phyloP scores from a whole-genome alignment of 2,797 vertebrate species.

The Phalanger gymnotis region DNA sequence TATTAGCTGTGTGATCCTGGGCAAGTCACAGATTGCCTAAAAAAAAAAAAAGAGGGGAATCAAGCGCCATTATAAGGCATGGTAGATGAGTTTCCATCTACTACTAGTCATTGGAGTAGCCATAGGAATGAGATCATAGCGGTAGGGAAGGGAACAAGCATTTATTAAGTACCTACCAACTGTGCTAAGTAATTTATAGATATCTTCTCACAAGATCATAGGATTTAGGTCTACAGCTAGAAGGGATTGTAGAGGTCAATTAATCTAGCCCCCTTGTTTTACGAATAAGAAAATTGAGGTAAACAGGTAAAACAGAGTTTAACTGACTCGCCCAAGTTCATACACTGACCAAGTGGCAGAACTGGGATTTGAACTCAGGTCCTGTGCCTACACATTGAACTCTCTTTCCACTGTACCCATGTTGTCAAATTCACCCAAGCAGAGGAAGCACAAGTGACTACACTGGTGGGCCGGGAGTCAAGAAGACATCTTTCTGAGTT shows the following conservation, averaged over 20 bases:
- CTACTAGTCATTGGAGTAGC: background rate
- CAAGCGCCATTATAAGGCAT: background rate
- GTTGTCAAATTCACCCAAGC: too few species aligned
- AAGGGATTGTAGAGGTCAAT: background rate
- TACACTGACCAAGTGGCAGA: background rate
- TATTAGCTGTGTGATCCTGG: too few species aligned
- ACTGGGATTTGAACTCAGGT: background rate
- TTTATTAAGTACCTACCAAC: background rate
- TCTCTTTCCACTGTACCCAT: background rate
- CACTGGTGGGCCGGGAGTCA: too few species aligned
- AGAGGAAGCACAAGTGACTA: too few species aligned
- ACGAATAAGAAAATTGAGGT: constrained; percentile 27
- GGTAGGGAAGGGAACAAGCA: background rate
- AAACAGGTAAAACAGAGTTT: constrained; percentile 8
- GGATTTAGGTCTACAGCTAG: background rate
- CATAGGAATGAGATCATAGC: background rate
- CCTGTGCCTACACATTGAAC: background rate
- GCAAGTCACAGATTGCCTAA: too few species aligned
- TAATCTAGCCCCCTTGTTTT: background rate
- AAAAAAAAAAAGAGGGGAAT: background rate
- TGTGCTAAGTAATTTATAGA: background rate
- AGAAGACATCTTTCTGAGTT: too few species aligned
- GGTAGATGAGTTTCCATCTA: background rate
- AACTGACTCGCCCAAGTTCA: background rate
- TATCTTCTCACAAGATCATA: background rate